phyloP scores from a whole-genome alignment of 2,888 invertebrate genomes.

The Tryphoninae sp. region DNA sequence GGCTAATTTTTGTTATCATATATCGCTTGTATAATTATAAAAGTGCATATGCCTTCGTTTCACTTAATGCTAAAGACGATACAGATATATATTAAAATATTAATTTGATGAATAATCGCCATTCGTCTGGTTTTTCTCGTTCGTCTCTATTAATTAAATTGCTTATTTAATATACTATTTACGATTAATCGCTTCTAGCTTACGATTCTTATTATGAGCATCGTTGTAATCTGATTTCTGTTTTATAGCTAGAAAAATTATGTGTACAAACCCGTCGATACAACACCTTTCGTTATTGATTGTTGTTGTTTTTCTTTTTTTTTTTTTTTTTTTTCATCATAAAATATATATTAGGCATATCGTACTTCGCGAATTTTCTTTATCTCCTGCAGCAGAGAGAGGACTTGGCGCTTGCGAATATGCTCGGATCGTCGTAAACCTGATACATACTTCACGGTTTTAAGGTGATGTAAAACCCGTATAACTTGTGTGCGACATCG shows the following conservation, averaged over 20 bases:
- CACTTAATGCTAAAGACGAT: slow-evolving; percentile 58
- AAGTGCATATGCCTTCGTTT: slow-evolving; percentile 56
- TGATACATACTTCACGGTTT: no score
- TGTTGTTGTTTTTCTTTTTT: slow-evolving; percentile 20
- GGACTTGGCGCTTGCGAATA: no score
- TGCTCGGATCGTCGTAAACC: no score
- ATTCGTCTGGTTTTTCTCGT: slow-evolving; percentile 42
- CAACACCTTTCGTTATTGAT: not conserved
- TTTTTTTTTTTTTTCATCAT: slow-evolving; percentile 10
- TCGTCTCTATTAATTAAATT: slow-evolving; percentile 11
- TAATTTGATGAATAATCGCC: slow-evolving; percentile 66
- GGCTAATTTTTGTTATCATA: slow-evolving; percentile 28
- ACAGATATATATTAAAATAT: slow-evolving; percentile 67
- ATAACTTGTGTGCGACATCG: no score
- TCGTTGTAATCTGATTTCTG: slow-evolving; percentile 66
- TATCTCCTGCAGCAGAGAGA: not conserved
- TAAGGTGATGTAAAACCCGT: no score
- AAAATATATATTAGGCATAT: slow-evolving; percentile 16
- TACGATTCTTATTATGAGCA: slow-evolving; percentile 55
- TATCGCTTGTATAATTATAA: slow-evolving; percentile 53
- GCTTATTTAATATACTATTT: slow-evolving; percentile 46
- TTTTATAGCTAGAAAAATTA: slow-evolving; percentile 67
- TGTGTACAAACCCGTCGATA: slow-evolving; percentile 60
- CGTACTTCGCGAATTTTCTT: slow-evolving; percentile 6
- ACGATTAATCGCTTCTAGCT: slow-evolving; percentile 35